These are phyloP conservation scores for Nasonovia ribisnigri DNA, from an alignment of 2,888 invertebrate genomes.

Conservation along the genomic window DNA sequence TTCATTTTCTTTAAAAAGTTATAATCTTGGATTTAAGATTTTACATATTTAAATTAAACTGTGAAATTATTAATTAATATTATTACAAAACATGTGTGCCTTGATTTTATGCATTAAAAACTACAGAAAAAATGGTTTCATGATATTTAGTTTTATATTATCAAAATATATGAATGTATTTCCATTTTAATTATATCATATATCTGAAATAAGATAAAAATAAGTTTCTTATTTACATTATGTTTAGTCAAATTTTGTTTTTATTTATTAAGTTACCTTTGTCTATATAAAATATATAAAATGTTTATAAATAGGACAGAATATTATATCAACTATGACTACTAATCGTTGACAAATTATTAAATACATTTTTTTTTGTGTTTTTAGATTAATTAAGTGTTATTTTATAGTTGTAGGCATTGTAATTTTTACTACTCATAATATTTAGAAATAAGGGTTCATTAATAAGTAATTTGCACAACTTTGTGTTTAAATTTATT, in stretches of 20 bases:
- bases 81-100: not conserved
- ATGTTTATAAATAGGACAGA: not conserved
- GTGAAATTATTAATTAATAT: not conserved
- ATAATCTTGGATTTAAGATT: not conserved
- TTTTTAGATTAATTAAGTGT: not conserved
- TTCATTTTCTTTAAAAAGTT: not conserved
- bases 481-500: slow-evolving; percentile 24
- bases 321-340: not conserved
- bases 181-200: not conserved
- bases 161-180: not conserved
- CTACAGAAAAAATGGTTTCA: not conserved
- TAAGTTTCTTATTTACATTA: not conserved
- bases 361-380: no score
- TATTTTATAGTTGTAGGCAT: not conserved
- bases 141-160: not conserved
- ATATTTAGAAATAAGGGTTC: not conserved
- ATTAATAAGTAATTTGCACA: not conserved
- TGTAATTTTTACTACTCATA: not conserved
- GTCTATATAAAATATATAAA: no score
- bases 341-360: no score
- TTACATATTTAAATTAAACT: not conserved
- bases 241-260: not conserved
- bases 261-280: not conserved
- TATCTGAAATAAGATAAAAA: not conserved
- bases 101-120: not conserved